Evolutionary conservation across 2,797 vertebrate genomes (phyloP), one percentile per base, ranked within the genome.

Genomic region (Trematomus bernacchii): DNA sequence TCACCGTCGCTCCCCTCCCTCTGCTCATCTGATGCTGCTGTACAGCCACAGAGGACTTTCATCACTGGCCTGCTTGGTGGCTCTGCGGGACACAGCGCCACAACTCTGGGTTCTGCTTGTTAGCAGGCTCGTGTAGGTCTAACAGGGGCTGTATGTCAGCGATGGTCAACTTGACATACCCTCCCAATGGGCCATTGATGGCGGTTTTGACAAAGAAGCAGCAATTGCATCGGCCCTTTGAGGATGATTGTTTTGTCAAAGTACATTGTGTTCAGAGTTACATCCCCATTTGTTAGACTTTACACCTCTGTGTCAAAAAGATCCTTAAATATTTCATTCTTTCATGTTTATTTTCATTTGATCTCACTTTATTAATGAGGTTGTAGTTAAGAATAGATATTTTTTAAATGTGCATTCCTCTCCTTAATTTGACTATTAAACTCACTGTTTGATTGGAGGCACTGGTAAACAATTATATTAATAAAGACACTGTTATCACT

Each of bases 11-110:
- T 61, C 62, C 43, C 40, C 80, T 78, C 82, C 76, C 71, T 69
- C 46, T 57, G 78, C 84, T 89, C 89, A 80, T 89, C 88, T 15
- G 40, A 75, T 89, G 84, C 79, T 78, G 70, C 40, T 75, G 76
- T 73, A 76, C 76, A 51, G 76, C 87, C 64, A 62, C 75, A 72
- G 80, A 80, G 85, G 73, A 87, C 89, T 82, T 93, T 87, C 84
- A 92, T 92, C 87, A 88, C 75, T 66, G 71, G 71, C 70, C 82
- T 73, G 76, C 59, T 69, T 30, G 53, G 87, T 80, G 85, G 84
- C 86, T 85, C 80, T 50, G 73, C 83, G 86, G 86, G 87, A 86
- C 79, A 57, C 82, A 73, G 66, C 53, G 14, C 55, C 54, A 77
- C 70, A 71, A 47, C 73, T 83, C 76, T 30, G 58, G 73, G 51